Evolutionary conservation across 1,140 invertebrate genomes (phyloP).

Genomic region (Proctacanthus coquilletti): DNA sequence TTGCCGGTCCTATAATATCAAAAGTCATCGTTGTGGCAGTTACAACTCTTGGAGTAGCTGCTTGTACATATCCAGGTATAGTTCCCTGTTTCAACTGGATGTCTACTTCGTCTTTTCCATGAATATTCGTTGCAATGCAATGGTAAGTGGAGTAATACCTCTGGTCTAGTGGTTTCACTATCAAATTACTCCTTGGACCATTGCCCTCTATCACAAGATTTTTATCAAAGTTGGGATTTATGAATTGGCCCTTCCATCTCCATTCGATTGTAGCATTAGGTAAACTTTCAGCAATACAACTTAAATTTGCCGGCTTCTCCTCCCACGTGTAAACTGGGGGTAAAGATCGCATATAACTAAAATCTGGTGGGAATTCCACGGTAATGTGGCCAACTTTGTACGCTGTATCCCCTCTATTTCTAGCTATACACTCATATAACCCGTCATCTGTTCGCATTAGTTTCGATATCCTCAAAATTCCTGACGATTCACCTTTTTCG

Average conservation of each 20-base stretch:
- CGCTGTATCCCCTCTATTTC: conserved; percentile 58
- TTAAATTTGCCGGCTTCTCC: conserved; percentile 60
- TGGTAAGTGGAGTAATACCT: conserved; percentile 61
- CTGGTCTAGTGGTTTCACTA: conserved; percentile 44
- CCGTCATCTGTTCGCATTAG: conserved; percentile 62
- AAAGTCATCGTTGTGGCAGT: conserved; percentile 76
- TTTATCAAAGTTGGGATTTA: conserved; percentile 34
- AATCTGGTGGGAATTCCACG: conserved; percentile 67
- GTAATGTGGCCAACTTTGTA: conserved; percentile 66
- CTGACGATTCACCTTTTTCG: conserved; percentile 42
- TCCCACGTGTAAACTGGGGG: conserved; percentile 68
- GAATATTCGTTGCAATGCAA: conserved; percentile 63
- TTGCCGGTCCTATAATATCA: conserved; percentile 50
- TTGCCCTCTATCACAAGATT: conserved; percentile 43
- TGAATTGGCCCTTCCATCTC: conserved; percentile 41
- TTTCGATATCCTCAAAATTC: conserved; percentile 44
- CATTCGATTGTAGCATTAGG: conserved; percentile 85
- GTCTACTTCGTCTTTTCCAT: conserved; percentile 46
- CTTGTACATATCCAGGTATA: conserved; percentile 31
- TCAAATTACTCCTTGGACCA: conserved; percentile 51
- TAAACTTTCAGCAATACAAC: conserved; percentile 57
- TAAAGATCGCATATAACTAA: conserved; percentile 51
- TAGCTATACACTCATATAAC: conserved; percentile 72
- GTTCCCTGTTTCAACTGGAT: conserved; percentile 59
- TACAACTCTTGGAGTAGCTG: conserved; percentile 44